Base-by-base conservation (phyloP, 2,113 vertebrate species). In the Sapajus apella region DNA sequence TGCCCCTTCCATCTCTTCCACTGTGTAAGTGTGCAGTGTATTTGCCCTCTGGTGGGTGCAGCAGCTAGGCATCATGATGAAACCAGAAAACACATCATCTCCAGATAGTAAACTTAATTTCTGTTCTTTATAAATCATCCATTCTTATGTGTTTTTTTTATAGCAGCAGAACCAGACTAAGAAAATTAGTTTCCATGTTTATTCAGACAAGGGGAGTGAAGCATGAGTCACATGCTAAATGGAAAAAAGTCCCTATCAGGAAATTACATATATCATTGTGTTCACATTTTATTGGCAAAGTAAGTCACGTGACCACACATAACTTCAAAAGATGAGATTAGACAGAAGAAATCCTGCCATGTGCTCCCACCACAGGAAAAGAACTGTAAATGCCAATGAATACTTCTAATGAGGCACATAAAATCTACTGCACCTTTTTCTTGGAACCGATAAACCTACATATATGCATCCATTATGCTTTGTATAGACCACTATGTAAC, bases 321-420 rank as follows among this genome's bases (percentile, higher is more conserved):
- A 76, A 70, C 10, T 40, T 77, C 1, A 85, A 18, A 35, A 40
- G 56, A 37, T 86, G 79, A 90, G 27, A 64, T 32, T 32, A 64
- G 52, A 58, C 11, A 94, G 56, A 81, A 21, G 13, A 27, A 72
- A 12, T 30, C 5, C 52, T 61, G 4, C 3, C 8, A 37, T 14
- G 9, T 75, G 14, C 45, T 25, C 1, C 20, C 0, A 25, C 1
- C 37, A 40, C 11, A 30, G 18, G 17, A 40, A n/a, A 72, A 79
- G 13, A 80, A 52, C 43, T 90, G 30, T 30, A 52, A 58, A 21
- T 73, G 61, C 85, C 43, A 66, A 21, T 56, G 40, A 77, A 43
- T 70, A 47, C 1, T 72, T 84, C 58, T 73, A 88, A 40, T 75
- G n/a, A 86, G 45, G 73, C 13, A 43, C 40, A 61, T 5, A 30